These are phyloP conservation scores for Lissocephala sabroskyi DNA, from an alignment of 2,888 invertebrate genomes.

Conservation along the genomic window DNA sequence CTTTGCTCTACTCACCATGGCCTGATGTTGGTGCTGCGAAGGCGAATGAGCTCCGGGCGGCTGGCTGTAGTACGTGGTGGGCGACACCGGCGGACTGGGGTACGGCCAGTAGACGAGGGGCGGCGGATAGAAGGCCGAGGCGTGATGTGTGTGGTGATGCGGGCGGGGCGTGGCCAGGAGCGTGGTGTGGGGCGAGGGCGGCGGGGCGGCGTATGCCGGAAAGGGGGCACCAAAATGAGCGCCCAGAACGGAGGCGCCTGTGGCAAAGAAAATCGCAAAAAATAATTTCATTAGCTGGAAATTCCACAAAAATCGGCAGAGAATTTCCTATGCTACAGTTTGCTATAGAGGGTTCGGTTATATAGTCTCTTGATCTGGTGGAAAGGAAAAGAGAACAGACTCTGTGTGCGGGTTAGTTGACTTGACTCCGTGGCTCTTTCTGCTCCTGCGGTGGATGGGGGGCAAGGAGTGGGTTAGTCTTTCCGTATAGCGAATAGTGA, in stretches of 20 bases:
- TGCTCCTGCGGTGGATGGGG: no score
- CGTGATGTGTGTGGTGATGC: constrained; percentile 72
- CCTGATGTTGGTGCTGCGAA: constrained; percentile 64
- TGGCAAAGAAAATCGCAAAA: constrained; percentile 3
- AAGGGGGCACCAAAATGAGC: constrained; percentile 69
- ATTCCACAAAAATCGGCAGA: background rate
- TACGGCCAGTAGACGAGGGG: constrained; percentile 93
- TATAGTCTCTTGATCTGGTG: no score
- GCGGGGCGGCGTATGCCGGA: constrained; percentile 72
- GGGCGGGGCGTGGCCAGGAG: constrained; percentile 68
- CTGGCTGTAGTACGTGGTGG: constrained; percentile 85
- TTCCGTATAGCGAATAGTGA: no score
- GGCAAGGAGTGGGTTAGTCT: no score
- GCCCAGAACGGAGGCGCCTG: constrained; percentile 77
- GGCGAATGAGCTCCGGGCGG: constrained; percentile 74
- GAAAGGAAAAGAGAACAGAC: no score
- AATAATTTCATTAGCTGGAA: background rate
- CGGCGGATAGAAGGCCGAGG: constrained; percentile 75
- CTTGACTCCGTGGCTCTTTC: no score
- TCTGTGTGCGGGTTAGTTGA: no score
- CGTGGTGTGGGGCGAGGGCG: constrained; percentile 60
- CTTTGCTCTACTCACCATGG: constrained; percentile 59
- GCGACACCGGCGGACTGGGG: constrained; percentile 94
- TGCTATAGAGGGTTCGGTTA: no score
- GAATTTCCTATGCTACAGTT: no score